phyloP scores from a whole-genome alignment of 2,888 invertebrate genomes.

The Drosophila mercatorum region DNA sequence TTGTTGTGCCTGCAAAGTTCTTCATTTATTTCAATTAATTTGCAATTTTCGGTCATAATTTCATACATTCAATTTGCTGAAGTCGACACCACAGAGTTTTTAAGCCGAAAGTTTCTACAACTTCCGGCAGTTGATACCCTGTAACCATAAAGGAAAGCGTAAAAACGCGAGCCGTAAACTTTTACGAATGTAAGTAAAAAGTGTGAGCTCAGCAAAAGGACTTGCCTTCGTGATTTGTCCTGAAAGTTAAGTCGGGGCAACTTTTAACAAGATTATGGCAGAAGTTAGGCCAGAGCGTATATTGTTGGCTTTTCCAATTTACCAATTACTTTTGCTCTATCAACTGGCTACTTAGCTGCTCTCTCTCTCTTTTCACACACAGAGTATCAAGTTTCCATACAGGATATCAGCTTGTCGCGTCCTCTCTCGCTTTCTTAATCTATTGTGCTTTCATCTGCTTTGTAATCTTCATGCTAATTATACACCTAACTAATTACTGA shows the following conservation, averaged over 20 bases:
- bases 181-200: conserved; percentile 7
- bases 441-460: conserved; percentile 24
- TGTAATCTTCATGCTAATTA: conserved; percentile 64
- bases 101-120: conserved; percentile 8
- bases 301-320: not conserved
- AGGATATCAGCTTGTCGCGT: not conserved
- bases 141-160: not conserved
- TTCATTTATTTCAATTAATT: conserved; percentile 70
- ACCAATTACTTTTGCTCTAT: not conserved
- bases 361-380: not conserved
- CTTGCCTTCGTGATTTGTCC: conserved; percentile 4
- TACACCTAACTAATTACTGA: conserved; percentile 55
- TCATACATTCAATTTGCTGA: conserved; percentile 36
- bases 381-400: not conserved
- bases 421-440: not conserved
- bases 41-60: conserved; percentile 61
- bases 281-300: not conserved
- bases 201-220: not conserved
- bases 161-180: not conserved
- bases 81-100: not conserved
- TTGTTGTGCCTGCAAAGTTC: conserved; percentile 38
- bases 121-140: conserved; percentile 26
- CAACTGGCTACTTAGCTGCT: not conserved
- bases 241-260: not conserved
- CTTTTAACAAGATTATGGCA: conserved; percentile 6